Base-by-base conservation (phyloP, 2,888 invertebrate species). In the Zaprionus obscuricornis region DNA sequence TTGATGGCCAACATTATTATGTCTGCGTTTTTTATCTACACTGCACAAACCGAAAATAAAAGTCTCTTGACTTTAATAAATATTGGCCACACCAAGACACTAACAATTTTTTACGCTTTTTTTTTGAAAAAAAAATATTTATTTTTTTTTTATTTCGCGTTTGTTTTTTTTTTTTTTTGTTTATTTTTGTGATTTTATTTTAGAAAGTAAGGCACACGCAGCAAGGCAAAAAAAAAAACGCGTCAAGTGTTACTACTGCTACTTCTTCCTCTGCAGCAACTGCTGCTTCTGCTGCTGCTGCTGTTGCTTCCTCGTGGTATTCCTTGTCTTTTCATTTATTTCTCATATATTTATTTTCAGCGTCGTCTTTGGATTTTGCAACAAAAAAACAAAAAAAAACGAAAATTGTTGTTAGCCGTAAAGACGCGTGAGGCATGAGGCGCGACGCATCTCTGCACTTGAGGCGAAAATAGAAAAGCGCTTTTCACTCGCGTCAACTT, bases 391-490 rank as follows among this genome's bases (percentile, higher is more conserved):
- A n/a, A n/a, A n/a, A n/a, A n/a, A n/a, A n/a, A n/a, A n/a, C n/a
- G n/a, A n/a, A n/a, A n/a, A n/a, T n/a, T n/a, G n/a, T n/a, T n/a
- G n/a, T n/a, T n/a, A n/a, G n/a, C n/a, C n/a, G n/a, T n/a, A n/a
- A n/a, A n/a, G n/a, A n/a, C n/a, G n/a, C n/a, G n/a, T n/a, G n/a
- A n/a, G 24, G 40, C 47, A 16, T 11, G 17, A 14, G 7, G 14
- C 13, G 40, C 20, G 22, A 27, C 46, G 54, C 33, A 31, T 37
- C 40, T 37, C 52, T 77, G 83, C 81, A 83, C 81, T 81, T 82
- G 83, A 71, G 70, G 77, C 83, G 65, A 83, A 82, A 82, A 82
- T 83, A 83, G 83, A 82, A 79, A 79, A 79, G 68, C 78, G 78
- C 68, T 77, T 73, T 73, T 67, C 79, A 74, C 68, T 75, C 71